Evolutionary conservation across 2,113 vertebrate genomes (phyloP).

Genomic region (Nothoprocta perdicaria): DNA sequence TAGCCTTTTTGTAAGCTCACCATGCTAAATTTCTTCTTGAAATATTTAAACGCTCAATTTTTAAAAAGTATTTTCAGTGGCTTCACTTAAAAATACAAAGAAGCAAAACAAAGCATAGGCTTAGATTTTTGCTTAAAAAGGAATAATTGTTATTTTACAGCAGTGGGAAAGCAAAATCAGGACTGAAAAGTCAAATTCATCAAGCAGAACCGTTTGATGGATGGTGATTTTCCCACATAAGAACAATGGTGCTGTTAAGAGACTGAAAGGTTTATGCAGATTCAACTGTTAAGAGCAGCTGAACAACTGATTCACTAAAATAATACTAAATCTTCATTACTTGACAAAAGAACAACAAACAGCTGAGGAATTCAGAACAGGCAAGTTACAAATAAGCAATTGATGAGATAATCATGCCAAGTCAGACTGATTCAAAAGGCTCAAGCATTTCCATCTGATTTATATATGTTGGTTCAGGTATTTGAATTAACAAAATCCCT

Average conservation of each 20-base stretch:
- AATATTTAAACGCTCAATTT: not conserved
- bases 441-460: not conserved
- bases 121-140: not conserved
- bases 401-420: not conserved
- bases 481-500: conserved; percentile 2
- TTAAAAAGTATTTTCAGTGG: not conserved
- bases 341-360: not conserved
- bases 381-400: conserved; percentile 17
- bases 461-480: not conserved
- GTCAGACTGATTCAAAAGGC: conserved; percentile 7
- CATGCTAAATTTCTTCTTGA: not conserved
- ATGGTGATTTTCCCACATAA: not conserved
- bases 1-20: not conserved
- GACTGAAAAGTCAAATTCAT: conserved; percentile 33
- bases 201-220: not conserved
- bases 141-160: not conserved
- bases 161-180: conserved; percentile 38
- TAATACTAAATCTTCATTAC: conserved; percentile 6
- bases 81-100: conserved; percentile 22
- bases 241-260: conserved; percentile 3
- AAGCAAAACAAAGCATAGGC: not conserved
- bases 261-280: not conserved
- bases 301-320: conserved; percentile 13
- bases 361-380: not conserved
- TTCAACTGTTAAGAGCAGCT: conserved; percentile 5